These are phyloP conservation scores for Helostoma temminkii DNA, from an alignment of 2,797 vertebrate genomes.

Conservation along the genomic window DNA sequence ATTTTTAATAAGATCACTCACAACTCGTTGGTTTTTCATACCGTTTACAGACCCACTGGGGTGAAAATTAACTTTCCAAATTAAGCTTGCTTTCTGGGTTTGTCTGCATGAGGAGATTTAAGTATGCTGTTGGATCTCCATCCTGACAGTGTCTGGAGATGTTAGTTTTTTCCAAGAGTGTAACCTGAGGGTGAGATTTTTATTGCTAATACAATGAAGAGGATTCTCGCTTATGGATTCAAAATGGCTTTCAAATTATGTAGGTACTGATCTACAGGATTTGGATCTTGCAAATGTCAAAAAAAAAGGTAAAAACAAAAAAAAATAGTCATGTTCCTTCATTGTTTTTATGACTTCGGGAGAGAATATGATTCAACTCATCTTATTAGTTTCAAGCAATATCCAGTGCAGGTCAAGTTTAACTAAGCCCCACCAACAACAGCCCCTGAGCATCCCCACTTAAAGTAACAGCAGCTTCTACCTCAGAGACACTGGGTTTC, in stretches of 20 bases:
- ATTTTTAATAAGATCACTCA: slow-evolving; percentile 63
- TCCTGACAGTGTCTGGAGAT: slow-evolving; percentile 57
- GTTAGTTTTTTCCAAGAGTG: slow-evolving; percentile 52
- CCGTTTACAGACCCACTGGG: slow-evolving; percentile 53
- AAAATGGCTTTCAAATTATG: slow-evolving; percentile 30
- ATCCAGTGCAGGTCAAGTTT: slow-evolving; percentile 44
- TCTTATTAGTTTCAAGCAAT: slow-evolving; percentile 25
- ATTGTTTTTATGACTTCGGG: slow-evolving; percentile 23
- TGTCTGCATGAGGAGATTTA: slow-evolving; percentile 61
- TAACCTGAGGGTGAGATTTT: slow-evolving; percentile 66
- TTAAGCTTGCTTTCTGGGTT: slow-evolving; percentile 57
- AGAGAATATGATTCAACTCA: slow-evolving; percentile 29
- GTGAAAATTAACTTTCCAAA: slow-evolving; percentile 60
- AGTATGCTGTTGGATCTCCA: slow-evolving; percentile 73
- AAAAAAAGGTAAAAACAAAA: no score
- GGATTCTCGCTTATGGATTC: slow-evolving; percentile 47
- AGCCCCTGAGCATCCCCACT: slow-evolving; percentile 45
- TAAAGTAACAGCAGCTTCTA: slow-evolving; percentile 44
- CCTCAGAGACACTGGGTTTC: slow-evolving; percentile 59
- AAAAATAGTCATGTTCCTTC: no score
- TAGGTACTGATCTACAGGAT: no score
- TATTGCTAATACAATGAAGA: slow-evolving; percentile 66
- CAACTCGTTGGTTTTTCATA: slow-evolving; percentile 62
- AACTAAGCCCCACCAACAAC: slow-evolving; percentile 39
- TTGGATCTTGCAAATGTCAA: no score